phyloP scores from a whole-genome alignment of 2,888 invertebrate genomes.

The Tolmerus cingulatus region DNA sequence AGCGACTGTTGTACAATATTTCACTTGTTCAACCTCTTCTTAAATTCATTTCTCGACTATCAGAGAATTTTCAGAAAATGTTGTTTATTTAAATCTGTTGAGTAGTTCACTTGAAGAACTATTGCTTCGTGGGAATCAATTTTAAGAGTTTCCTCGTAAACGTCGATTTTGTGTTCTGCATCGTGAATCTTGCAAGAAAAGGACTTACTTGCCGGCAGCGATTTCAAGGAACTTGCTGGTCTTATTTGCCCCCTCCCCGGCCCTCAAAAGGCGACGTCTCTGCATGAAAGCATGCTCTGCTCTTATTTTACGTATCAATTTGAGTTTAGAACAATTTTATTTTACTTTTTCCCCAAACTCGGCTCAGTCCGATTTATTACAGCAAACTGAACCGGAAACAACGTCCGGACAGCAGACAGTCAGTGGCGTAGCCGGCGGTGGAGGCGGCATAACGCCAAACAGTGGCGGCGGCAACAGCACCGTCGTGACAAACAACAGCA shows the following conservation, averaged over 20 bases:
- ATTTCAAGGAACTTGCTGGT: background rate
- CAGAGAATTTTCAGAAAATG: too few relatives aligned
- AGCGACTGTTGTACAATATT: too few relatives aligned
- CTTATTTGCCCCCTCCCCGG: background rate
- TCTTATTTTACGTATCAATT: slow-evolving; percentile 32
- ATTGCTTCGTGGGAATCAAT: background rate
- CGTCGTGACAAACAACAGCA: slow-evolving; percentile 47
- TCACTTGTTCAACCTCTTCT: too few relatives aligned
- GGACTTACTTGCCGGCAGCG: background rate
- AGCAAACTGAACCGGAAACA: slow-evolving; percentile 69
- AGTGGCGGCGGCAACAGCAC: slow-evolving; percentile 56
- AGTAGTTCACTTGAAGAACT: background rate
- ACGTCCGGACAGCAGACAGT: slow-evolving; percentile 47
- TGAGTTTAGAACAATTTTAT: slow-evolving; percentile 22
- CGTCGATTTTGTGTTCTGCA: background rate
- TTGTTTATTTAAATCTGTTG: background rate
- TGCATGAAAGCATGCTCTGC: slow-evolving; percentile 3
- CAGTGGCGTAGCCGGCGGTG: slow-evolving; percentile 54
- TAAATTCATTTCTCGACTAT: too few relatives aligned
- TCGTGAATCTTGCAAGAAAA: background rate
- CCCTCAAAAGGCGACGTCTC: background rate
- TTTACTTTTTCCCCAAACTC: slow-evolving; percentile 34
- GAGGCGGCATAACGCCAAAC: slow-evolving; percentile 55
- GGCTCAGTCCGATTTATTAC: slow-evolving; percentile 68
- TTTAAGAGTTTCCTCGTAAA: background rate